A percentile compares a stretch with the other conserved stretches of the same genome.
phyloP scores from a whole-genome alignment of 2,113 vertebrate genomes.

The Seriola dumerili region DNA sequence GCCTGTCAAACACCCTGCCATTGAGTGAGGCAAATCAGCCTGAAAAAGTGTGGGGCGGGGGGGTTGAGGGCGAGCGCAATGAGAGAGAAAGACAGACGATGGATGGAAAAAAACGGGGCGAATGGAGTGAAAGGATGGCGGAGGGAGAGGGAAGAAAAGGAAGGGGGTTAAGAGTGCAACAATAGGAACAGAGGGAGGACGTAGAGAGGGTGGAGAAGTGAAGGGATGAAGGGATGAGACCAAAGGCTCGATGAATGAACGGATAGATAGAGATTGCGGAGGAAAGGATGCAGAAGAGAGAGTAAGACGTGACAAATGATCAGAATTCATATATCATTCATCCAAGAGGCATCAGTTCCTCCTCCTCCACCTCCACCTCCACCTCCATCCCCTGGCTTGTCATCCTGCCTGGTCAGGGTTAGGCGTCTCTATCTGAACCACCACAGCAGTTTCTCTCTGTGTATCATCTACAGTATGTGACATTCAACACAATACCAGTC shows the following conservation, averaged over 20 bases:
- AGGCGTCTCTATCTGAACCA: constrained; percentile 26
- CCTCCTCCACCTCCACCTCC: constrained; percentile 11
- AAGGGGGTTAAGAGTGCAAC: constrained; percentile 24
- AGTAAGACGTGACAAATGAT: constrained; percentile 23
- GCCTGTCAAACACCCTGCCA: constrained; percentile 79
- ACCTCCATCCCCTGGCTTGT: constrained; percentile 30
- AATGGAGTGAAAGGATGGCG: constrained; percentile 6
- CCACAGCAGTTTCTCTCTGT: constrained; percentile 19
- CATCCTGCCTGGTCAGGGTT: constrained; percentile 46
- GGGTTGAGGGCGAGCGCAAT: constrained; percentile 10
- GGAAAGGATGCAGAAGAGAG: neutral
- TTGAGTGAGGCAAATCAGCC: constrained; percentile 76
- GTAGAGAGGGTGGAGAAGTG: constrained; percentile 22
- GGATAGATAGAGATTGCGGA: constrained; percentile 10
- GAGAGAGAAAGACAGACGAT: constrained; percentile 34
- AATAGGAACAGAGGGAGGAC: constrained; percentile 30
- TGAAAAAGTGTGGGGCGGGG: neutral
- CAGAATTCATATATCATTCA: constrained; percentile 45
- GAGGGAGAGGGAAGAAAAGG: constrained; percentile 22
- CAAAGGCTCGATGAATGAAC: neutral
- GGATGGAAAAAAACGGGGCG: constrained; percentile 28
- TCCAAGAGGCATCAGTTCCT: constrained; percentile 61
- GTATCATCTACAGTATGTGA: constrained; percentile 2
- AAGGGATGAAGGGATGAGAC: constrained; percentile 18
- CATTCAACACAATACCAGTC: neutral